phyloP scores from a whole-genome alignment of 1,140 invertebrate species.

The Andricus grossulariae region DNA sequence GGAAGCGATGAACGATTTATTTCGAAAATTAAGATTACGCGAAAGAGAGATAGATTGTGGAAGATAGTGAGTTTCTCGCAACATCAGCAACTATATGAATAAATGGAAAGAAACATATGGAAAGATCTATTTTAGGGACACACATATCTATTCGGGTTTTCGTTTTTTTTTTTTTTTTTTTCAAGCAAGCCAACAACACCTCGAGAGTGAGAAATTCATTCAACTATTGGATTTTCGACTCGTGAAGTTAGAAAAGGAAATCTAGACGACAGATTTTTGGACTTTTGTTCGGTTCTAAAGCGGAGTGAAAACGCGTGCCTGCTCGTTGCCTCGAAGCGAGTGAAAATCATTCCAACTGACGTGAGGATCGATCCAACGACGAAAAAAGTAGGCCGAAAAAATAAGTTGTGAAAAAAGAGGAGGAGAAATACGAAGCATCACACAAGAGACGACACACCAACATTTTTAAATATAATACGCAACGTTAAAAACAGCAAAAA shows the following conservation, averaged over 20 bases:
- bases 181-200: neutral
- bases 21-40: constrained; percentile 43
- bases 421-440: constrained; percentile 45
- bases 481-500: constrained; percentile 48
- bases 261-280: neutral
- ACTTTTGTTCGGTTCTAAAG: neutral
- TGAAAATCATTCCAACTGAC: constrained; percentile 63
- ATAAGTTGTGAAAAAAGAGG: constrained; percentile 34
- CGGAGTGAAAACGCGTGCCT: neutral
- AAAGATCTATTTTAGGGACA: constrained; percentile 62
- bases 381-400: constrained; percentile 28
- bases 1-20: constrained; percentile 1
- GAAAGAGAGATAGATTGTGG: constrained; percentile 9
- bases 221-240: neutral
- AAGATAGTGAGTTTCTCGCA: neutral
- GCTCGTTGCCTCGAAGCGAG: constrained; percentile 33
- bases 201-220: neutral
- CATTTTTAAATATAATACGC: constrained; percentile 60
- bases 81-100: neutral
- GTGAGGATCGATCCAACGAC: constrained; percentile 39
- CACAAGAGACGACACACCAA: constrained; percentile 54
- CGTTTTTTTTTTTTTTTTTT: constrained; percentile 39
- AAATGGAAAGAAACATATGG: constrained; percentile 47
- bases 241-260: neutral
- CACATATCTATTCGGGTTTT: constrained; percentile 63